These are phyloP conservation scores for Bolborhynchus lineola DNA, from an alignment of 2,113 vertebrate species.

Conservation along the genomic window DNA sequence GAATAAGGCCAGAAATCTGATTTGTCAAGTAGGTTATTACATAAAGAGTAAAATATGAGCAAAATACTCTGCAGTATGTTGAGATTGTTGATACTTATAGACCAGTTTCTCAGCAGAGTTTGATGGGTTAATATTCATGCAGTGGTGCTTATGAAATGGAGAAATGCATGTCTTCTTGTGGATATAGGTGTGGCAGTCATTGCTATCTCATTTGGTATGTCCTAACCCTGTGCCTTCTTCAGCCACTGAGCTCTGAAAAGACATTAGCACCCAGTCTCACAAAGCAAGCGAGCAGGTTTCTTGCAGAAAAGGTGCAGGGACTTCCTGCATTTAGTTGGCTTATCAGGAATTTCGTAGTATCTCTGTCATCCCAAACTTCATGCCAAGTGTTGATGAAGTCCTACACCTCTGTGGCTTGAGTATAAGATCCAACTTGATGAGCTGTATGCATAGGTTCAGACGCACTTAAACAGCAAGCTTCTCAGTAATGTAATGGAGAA, in stretches of 20 bases:
- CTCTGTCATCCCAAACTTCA: background rate
- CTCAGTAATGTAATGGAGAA: background rate
- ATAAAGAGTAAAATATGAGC: background rate
- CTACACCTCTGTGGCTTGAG: background rate
- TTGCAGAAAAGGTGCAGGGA: background rate
- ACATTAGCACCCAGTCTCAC: background rate
- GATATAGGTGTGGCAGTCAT: background rate
- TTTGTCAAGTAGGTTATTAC: background rate
- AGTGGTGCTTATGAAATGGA: background rate
- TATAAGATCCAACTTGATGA: background rate
- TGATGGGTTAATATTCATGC: background rate
- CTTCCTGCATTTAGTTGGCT: background rate
- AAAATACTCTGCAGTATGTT: background rate
- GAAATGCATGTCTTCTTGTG: background rate
- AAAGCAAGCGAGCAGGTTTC: background rate
- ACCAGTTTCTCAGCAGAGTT: background rate
- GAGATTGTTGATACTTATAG: background rate
- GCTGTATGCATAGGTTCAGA: background rate
- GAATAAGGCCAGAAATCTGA: background rate
- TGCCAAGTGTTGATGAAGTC: background rate
- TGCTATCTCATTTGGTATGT: fast-evolving
- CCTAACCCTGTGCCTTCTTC: background rate
- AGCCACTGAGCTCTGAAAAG: background rate
- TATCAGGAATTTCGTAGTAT: background rate
- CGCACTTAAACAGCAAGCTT: background rate